phyloP scores from a whole-genome alignment of 2,888 invertebrate genomes.

The Limnephilus auricula region DNA sequence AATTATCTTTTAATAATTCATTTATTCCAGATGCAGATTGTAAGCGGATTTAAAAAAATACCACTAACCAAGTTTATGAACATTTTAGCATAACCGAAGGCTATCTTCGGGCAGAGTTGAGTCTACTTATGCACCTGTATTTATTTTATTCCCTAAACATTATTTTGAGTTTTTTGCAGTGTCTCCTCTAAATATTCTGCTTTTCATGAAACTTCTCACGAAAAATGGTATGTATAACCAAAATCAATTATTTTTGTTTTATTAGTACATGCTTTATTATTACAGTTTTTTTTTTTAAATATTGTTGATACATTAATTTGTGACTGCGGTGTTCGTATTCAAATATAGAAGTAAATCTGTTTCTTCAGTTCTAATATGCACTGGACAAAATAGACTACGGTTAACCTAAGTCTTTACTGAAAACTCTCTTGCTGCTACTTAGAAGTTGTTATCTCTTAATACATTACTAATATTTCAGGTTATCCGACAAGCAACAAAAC shows the following conservation, averaged over 20 bases:
- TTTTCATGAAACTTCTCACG: background rate
- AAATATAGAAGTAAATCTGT: background rate
- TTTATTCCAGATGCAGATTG: background rate
- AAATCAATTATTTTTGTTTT: background rate
- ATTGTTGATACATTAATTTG: background rate
- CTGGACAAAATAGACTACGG: background rate
- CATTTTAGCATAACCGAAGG: background rate
- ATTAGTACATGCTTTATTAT: background rate
- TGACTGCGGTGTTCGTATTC: background rate
- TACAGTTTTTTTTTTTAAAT: background rate
- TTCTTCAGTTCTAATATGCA: background rate
- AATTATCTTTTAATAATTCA: background rate
- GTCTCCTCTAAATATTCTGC: background rate
- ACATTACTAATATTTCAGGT: background rate
- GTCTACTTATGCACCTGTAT: no score
- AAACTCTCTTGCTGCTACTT: background rate
- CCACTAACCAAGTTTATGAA: background rate
- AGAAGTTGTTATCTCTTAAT: background rate
- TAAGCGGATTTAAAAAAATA: background rate
- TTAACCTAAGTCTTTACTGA: background rate
- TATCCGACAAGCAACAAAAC: background rate
- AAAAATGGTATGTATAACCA: background rate
- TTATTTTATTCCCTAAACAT: background rate
- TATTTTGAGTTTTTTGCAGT: background rate
- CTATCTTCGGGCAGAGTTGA: background rate